phyloP scores from a whole-genome alignment of 2,113 vertebrate genomes.

The Lichenostomus cassidix region DNA sequence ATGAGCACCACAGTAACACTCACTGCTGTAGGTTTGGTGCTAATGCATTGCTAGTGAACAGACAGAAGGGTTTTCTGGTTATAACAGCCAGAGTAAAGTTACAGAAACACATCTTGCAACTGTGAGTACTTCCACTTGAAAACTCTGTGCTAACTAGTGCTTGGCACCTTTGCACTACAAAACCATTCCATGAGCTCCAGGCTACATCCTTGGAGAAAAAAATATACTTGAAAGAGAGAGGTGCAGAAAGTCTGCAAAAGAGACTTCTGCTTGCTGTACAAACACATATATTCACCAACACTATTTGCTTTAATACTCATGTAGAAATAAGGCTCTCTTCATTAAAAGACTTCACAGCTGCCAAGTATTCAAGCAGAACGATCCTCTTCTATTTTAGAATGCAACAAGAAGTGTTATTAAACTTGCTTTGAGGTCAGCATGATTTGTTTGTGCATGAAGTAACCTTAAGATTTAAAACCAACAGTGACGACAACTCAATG shows the following conservation, averaged over 20 bases:
- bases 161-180: neutral
- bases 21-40: neutral
- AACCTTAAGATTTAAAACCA: neutral
- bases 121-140: neutral
- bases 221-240: neutral
- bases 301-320: neutral
- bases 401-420: neutral
- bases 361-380: neutral
- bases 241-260: neutral
- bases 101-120: neutral
- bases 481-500: neutral
- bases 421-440: neutral
- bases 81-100: neutral
- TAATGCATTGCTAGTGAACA: neutral
- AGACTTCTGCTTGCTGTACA: neutral
- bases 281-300: neutral
- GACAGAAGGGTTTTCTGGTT: neutral
- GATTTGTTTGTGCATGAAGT: neutral
- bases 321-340: neutral
- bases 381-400: neutral
- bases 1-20: neutral
- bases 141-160: neutral
- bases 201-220: neutral
- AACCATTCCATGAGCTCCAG: neutral
- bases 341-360: neutral